Percentiles rank a stretch among this genome's conserved stretches.
These are phyloP conservation scores for Melozone crissalis DNA, from an alignment of 2,113 vertebrate genomes.

Conservation along the genomic window DNA sequence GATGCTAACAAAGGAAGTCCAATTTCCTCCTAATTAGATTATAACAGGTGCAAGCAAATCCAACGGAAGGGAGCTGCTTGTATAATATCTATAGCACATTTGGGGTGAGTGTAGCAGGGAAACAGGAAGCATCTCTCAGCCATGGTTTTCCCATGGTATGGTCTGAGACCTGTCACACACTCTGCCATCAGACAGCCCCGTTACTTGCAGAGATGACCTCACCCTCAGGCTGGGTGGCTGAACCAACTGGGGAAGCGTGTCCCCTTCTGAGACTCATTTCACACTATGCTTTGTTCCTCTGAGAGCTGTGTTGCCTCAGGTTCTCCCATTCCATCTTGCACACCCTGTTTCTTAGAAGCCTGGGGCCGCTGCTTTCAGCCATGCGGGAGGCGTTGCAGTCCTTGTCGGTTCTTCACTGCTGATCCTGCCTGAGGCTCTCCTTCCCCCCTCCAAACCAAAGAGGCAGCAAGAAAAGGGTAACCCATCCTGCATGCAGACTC, in stretches of 20 bases:
- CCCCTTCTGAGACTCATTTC: neutral
- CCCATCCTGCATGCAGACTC: neutral
- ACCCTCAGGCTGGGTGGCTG: neutral
- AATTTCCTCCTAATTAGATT: constrained; percentile 47
- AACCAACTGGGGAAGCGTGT: neutral
- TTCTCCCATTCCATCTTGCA: neutral
- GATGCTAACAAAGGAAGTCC: constrained; percentile 12
- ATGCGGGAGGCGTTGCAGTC: fast-evolving
- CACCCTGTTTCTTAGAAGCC: neutral
- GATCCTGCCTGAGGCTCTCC: neutral
- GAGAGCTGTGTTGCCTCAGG: neutral
- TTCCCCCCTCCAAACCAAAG: neutral
- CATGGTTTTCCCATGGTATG: neutral
- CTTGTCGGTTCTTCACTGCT: neutral
- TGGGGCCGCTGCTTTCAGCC: neutral
- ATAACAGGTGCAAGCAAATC: constrained; percentile 30
- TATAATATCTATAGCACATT: neutral
- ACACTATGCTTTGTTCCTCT: neutral
- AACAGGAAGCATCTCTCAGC: neutral
- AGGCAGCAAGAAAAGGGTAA: neutral
- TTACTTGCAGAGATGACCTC: neutral
- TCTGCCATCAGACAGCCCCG: fast-evolving
- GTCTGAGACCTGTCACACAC: neutral
- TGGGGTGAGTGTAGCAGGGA: neutral
- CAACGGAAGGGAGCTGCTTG: neutral